Evolutionary conservation across 2,797 vertebrate genomes (phyloP).

Genomic region (Pipistrellus pipistrellus): DNA sequence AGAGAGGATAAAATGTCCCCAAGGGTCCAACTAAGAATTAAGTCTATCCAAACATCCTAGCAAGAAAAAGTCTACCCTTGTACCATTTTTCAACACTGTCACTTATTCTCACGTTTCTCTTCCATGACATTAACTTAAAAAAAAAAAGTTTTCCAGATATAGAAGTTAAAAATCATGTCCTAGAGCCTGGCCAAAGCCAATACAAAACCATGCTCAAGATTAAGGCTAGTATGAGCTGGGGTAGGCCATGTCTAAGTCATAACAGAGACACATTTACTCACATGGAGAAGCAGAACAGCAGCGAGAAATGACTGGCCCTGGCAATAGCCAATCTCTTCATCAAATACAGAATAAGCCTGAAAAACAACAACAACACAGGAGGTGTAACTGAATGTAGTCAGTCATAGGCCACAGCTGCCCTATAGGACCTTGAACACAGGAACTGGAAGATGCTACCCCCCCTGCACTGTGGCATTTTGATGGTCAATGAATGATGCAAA

Average conservation of each 20-base stretch:
- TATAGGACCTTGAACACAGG: background rate
- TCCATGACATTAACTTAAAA: conserved; percentile 24
- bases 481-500: background rate
- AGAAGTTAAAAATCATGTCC: background rate
- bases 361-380: conserved; percentile 50
- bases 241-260: background rate
- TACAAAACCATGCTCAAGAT: background rate
- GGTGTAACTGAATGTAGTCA: background rate
- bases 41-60: background rate
- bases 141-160: background rate
- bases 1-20: conserved; percentile 31
- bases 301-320: conserved; percentile 99
- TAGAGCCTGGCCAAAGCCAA: background rate
- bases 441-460: background rate
- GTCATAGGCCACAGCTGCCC: background rate
- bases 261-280: conserved; percentile 88
- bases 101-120: conserved; percentile 52
- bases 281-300: conserved; percentile 97
- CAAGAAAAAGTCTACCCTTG: conserved; percentile 27
- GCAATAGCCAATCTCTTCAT: conserved; percentile 99
- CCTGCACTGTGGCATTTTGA: background rate
- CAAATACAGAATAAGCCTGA: conserved; percentile 99
- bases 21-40: background rate
- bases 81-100: conserved; percentile 22
- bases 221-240: background rate